Percentiles rank a stretch among this genome's conserved stretches.
Evolutionary conservation across 2,888 invertebrate species (phyloP).

Genomic region (Zaprionus bogoriensis): DNA sequence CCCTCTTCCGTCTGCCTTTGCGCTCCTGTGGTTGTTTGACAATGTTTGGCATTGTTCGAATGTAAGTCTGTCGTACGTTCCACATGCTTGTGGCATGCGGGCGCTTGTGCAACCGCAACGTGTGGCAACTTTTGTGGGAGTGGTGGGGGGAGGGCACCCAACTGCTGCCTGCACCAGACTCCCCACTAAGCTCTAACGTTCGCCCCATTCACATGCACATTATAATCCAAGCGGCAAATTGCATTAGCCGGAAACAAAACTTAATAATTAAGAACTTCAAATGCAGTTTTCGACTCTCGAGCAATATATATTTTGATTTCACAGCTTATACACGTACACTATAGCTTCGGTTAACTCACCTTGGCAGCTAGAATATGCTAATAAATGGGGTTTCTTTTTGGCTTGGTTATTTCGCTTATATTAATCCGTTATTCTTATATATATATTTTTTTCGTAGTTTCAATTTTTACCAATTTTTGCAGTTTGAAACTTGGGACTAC

Average conservation of each 20-base stretch:
- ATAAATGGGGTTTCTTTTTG: too few relatives aligned
- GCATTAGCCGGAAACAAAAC: not conserved
- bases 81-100: slow-evolving; percentile 4
- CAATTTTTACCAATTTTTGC: too few relatives aligned
- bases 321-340: not conserved
- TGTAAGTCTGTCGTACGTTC: not conserved
- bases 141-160: too few relatives aligned
- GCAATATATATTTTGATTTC: not conserved
- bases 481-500: too few relatives aligned
- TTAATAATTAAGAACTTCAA: not conserved
- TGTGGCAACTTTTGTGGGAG: too few relatives aligned
- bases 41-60: slow-evolving; percentile 3
- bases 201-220: not conserved
- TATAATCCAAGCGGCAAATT: not conserved
- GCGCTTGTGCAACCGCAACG: not conserved
- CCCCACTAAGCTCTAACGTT: not conserved
- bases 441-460: too few relatives aligned
- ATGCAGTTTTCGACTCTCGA: not conserved
- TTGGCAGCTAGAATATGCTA: too few relatives aligned
- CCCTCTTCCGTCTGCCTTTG: not conserved
- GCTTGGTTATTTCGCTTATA: too few relatives aligned
- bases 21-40: not conserved
- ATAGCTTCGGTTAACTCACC: not conserved
- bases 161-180: not conserved
- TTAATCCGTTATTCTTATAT: too few relatives aligned